Evolutionary conservation across 2,113 vertebrate species (phyloP).

Genomic region (Siniperca chuatsi): DNA sequence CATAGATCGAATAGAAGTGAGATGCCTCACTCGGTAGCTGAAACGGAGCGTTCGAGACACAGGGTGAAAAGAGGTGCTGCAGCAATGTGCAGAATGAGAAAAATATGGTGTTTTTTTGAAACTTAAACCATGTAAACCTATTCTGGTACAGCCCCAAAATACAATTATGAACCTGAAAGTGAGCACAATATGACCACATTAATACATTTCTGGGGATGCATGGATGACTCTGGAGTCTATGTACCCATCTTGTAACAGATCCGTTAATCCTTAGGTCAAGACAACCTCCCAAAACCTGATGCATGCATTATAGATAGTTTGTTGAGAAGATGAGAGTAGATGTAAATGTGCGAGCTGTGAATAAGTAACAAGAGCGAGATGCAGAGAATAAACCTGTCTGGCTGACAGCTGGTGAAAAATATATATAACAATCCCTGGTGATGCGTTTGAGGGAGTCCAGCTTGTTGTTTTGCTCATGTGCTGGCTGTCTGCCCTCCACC

Average conservation of each 20-base stretch:
- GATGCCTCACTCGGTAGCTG: no score
- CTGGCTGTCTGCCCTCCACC: constrained; percentile 3
- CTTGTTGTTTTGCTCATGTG: constrained; percentile 1
- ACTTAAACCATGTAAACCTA: no score
- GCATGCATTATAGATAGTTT: not conserved
- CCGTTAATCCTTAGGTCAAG: not conserved
- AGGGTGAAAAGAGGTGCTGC: no score
- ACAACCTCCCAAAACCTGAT: not conserved
- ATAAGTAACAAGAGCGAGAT: not conserved
- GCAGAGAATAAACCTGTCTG: not conserved
- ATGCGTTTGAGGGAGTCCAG: not conserved
- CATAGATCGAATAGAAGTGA: no score
- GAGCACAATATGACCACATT: no score
- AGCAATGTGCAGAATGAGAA: no score
- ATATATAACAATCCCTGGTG: constrained; percentile 1
- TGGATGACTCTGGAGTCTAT: not conserved
- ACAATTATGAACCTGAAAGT: no score
- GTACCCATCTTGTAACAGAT: not conserved
- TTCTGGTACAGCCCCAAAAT: no score
- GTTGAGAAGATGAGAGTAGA: not conserved
- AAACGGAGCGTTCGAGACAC: no score
- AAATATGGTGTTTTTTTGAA: no score
- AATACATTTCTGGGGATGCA: not conserved
- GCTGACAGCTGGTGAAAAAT: not conserved
- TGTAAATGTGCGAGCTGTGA: constrained; percentile 8